A percentile compares a stretch with the other conserved stretches of the same genome.
Conservation (phyloP, 2,797 vertebrate species). For the Dipus sagitta region DNA sequence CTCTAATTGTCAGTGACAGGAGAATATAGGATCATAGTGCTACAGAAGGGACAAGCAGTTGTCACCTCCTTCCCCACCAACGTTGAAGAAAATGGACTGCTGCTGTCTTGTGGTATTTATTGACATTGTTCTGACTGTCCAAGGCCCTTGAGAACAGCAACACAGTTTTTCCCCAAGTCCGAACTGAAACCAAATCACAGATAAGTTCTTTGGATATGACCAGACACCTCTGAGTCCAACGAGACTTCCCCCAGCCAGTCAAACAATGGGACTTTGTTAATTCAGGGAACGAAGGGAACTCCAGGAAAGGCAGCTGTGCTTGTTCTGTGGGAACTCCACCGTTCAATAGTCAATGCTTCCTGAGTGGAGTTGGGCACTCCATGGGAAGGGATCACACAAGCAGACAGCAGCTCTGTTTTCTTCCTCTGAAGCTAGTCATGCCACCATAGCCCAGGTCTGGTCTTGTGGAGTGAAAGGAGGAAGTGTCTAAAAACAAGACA, state of each 20-base stretch:
- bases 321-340: slow-evolving; percentile 53
- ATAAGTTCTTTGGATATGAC: slow-evolving; percentile 66
- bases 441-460: neutral
- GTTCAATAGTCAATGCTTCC: neutral
- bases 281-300: neutral
- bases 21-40: neutral
- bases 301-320: slow-evolving; percentile 9
- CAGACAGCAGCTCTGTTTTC: neutral
- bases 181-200: slow-evolving; percentile 67
- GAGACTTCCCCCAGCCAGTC: slow-evolving; percentile 31
- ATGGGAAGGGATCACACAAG: neutral
- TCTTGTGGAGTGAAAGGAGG: neutral
- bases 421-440: neutral
- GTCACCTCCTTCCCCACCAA: no score
- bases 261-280: slow-evolving; percentile 64
- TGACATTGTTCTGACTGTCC: neutral
- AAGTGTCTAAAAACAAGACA: neutral
- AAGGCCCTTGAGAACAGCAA: slow-evolving; percentile 10
- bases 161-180: neutral
- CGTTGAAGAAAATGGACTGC: neutral
- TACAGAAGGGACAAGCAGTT: neutral
- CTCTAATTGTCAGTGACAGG: neutral
- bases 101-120: neutral
- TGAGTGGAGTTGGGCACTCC: neutral
- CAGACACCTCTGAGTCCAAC: slow-evolving; percentile 34